Percentiles rank a stretch among this genome's conserved stretches.
Conservation (phyloP, 2,797 vertebrate species). For the Sebastes steindachneri region DNA sequence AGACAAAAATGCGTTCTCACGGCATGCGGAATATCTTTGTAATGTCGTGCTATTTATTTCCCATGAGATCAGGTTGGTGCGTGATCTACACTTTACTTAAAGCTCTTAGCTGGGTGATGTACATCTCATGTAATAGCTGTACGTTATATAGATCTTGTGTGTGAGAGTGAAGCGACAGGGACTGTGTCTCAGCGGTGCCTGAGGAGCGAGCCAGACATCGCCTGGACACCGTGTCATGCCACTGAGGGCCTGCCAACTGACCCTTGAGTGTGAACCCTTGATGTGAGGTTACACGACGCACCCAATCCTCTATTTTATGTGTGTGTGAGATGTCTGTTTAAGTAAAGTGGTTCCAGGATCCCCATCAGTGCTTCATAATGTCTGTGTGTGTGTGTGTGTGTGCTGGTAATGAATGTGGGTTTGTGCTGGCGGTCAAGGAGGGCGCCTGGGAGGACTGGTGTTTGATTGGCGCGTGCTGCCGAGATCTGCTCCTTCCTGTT, state of each 20-base stretch:
- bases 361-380: constrained; percentile 10
- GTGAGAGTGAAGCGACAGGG: constrained; percentile 3
- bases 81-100: not conserved
- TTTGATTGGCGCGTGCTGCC: constrained; percentile 79
- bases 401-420: constrained; percentile 41
- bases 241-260: constrained; percentile 55
- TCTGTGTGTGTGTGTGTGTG: constrained; percentile 1
- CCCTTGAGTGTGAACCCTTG: constrained; percentile 4
- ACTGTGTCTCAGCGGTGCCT: constrained; percentile 19
- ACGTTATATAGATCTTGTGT: not conserved
- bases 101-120: not conserved
- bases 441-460: constrained; percentile 74
- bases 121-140: not conserved
- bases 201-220: constrained; percentile 37
- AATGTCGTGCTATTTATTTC: no score
- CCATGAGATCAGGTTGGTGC: not conserved
- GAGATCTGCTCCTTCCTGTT: constrained; percentile 80
- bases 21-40: no score
- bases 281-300: not conserved
- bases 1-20: no score
- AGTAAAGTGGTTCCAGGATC: constrained; percentile 7
- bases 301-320: not conserved
- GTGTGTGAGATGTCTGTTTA: constrained; percentile 8
- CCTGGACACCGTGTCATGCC: constrained; percentile 46
- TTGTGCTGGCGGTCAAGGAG: constrained; percentile 61